phyloP scores from a whole-genome alignment of 2,888 invertebrate species.

The Cerastoderma edule region DNA sequence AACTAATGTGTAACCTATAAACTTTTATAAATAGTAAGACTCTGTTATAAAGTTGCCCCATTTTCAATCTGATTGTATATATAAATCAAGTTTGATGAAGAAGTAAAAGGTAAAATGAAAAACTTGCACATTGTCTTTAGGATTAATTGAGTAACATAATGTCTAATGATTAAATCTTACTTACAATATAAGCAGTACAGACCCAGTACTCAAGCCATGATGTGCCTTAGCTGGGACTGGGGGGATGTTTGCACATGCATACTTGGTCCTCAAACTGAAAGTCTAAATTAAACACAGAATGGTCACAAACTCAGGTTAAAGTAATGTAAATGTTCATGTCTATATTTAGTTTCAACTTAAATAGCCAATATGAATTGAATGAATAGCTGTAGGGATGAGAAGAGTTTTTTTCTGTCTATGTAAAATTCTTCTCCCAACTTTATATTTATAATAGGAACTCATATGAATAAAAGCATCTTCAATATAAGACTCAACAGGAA shows the following conservation, averaged over 20 bases:
- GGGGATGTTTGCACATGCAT: constrained; percentile 16
- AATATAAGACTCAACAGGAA: no score
- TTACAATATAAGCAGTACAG: constrained; percentile 57
- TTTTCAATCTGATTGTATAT: neutral
- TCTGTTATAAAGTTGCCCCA: no score
- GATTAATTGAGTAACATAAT: neutral
- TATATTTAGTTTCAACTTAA: neutral
- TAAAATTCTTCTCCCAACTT: no score
- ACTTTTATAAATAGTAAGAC: no score
- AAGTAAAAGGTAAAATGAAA: no score
- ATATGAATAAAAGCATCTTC: no score
- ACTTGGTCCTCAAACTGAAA: constrained; percentile 19
- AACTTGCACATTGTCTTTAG: neutral
- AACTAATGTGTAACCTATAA: no score
- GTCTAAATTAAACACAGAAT: constrained; percentile 3
- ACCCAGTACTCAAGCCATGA: constrained; percentile 46
- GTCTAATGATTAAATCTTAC: constrained; percentile 14
- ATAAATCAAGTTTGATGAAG: no score
- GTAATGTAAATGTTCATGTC: neutral
- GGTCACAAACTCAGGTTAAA: neutral
- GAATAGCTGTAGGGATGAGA: neutral
- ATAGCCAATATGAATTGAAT: neutral
- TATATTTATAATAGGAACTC: no score
- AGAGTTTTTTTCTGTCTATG: neutral
- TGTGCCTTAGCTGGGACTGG: neutral